Base-by-base conservation (phyloP, 1,140 invertebrate genomes). In the Papilio aristodemus region DNA sequence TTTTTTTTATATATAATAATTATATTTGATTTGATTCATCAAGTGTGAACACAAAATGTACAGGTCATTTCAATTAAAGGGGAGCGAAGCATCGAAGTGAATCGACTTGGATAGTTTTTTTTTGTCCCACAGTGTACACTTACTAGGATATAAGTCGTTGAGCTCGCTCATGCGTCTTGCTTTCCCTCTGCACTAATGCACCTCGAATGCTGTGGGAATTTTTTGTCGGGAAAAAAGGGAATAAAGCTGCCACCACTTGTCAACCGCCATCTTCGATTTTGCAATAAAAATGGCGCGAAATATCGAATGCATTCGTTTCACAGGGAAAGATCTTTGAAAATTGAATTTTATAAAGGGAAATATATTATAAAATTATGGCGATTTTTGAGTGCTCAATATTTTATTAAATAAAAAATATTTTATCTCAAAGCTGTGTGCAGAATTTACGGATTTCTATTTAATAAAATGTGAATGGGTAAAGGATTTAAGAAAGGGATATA, bases 201-300 rank as follows among this genome's bases (percentile, higher is more conserved):
- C 43, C 43, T 19, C n/a, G 43, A 50, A 50, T 36, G 36, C 36
- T 38, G 59, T 62, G 59, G 36, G 59, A 62, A 62, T 62, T 62
- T 62, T 22, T 36, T 36, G 32, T 38, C 14, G n/a, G 59, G n/a
- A 36, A 62, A 59, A 62, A 38, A 17, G 10, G 17, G 22, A 38
- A 38, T 62, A 32, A 62, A 38, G 36, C 59, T 62, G 59, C 27
- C 14, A 62, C 19, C 59, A 39, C 59, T 62, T 11, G 32, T 36
- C 36, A 4, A 32, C 14, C 32, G 27, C 59, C 59, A 62, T 62
- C 14, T 62, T 62, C 14, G 32, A 37, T 62, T 62, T 54, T 11
- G 46, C 9, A 25, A 54, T 54, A 25, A 54, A 32, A 54, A 25
- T 25, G 10, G 46, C 46, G 46, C 17, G 46, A 54, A 54, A 22